Evolutionary conservation across 2,797 vertebrate genomes (phyloP), one percentile per base, ranked within the genome.

Genomic region (Smutsia gigantea): DNA sequence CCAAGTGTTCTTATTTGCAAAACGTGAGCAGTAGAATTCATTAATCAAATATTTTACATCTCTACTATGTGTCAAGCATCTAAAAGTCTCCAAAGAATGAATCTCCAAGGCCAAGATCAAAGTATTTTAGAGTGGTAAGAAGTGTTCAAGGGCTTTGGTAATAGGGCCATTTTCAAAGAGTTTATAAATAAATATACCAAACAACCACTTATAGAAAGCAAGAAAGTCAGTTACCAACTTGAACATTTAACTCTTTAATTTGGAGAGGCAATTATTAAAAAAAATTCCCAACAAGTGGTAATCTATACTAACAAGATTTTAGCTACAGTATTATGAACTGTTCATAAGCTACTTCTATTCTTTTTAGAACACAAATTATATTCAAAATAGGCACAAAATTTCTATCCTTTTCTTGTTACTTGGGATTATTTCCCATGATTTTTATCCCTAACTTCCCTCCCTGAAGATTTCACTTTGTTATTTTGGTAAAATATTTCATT

Each of bases 121-220:
- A 23, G 25, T 72, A 42, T 53, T 78, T 92, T 27, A 87, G 61
- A 51, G n/a, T 31, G 34, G 53, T 51, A 23, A 46, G 46, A 46
- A 46, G 17, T 74, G 21, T 46, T 92, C 37, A 83, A 51, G 18
- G 29, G 31, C 53, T 71, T 53, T 74, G 53, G 31, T 53, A 37
- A 42, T 18, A 87, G 63, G 63, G 31, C 39, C 2, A 18, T 64
- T 91, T 97, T 90, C 57, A 94, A 94, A 85, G 10, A 78, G 53
- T 87, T 95, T 57, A 66, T 90, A 42, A 87, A 64, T 42, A 94
- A 77, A 93, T 82, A 68, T 29, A 49, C 46, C 11, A 88, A 90
- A 39, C n/a, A 69, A 64, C 27, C 59, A 6, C n/a, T 87, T 91
- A 53, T 2, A 91, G 69, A 90, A 72, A 92, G 63, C 11, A 69